Percentiles rank a stretch among this genome's conserved stretches.
phyloP scores from a whole-genome alignment of 2,113 vertebrate genomes.

The Misgurnus anguillicaudatus region DNA sequence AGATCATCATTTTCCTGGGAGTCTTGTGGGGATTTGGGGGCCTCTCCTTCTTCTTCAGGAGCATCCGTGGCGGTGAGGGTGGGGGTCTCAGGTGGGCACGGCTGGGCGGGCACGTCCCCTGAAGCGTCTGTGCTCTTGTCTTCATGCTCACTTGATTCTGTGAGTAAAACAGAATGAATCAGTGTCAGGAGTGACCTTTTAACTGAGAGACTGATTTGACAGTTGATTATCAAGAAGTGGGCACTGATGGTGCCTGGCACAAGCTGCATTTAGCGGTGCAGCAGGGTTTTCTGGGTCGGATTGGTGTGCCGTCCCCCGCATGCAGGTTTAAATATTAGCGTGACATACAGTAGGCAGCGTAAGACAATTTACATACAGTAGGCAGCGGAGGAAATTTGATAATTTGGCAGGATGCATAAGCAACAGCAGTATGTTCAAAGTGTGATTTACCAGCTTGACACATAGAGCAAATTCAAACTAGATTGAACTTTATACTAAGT shows the following conservation, averaged over 20 bases:
- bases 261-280: not conserved
- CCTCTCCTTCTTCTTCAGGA: constrained; percentile 82
- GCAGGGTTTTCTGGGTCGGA: no score
- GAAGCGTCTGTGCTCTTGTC: constrained; percentile 92
- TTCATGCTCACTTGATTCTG: constrained; percentile 98
- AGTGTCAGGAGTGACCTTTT: not conserved
- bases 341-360: not conserved
- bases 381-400: no score
- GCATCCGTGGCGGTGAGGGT: constrained; percentile 83
- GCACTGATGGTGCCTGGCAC: not conserved
- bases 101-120: constrained; percentile 83
- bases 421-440: no score
- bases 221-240: not conserved
- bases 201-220: not conserved
- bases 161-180: constrained; percentile 36
- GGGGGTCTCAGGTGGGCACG: constrained; percentile 77
- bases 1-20: constrained; percentile 86
- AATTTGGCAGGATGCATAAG: no score
- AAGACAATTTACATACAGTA: no score
- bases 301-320: no score
- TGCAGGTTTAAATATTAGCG: not conserved
- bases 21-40: constrained; percentile 78
- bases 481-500: no score
- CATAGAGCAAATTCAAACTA: no score
- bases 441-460: no score